Evolutionary conservation across 1,140 invertebrate genomes (phyloP), one percentile per base, ranked within the genome.

Genomic region (Dendroctonus valens): DNA sequence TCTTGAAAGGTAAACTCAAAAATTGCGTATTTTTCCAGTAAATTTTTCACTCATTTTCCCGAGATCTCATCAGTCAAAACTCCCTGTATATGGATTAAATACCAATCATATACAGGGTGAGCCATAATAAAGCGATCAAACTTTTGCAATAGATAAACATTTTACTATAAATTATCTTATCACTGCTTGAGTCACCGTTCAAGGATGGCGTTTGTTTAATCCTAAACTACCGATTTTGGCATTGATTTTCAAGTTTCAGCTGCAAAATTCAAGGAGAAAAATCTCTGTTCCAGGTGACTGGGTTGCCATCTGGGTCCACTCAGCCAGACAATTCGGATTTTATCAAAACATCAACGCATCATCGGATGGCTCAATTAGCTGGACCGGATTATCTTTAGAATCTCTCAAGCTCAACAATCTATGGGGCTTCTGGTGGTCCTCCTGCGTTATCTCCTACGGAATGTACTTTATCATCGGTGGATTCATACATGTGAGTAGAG

Each of bases 401-500:
- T 80, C 79, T 59, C 64, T 85, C 5, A 82, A 81, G 71, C 79
- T 86, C 74, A 79, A 83, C 54, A 74, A 82, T 60, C 80, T 85
- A 26, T 72, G 73, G 7, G 72, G 71, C 8, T 83, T 83, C 59
- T 83, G 82, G 72, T 72, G 84, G 0, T 67, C 62, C 0, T 79
- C 85, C 0, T 77, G 81, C 37, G 51, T 75, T n/a, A 75, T 86
- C 7, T 84, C 85, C 0, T 85, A 84, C 55, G 66, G 71, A 11
- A 80, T 84, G 41, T 88, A 87, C 75, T 85, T 87, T 64, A 51
- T 76, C 11, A 76, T 87, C 7, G 85, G 85, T 61, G 85, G 86
- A 70, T 87, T 87, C 73, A 78, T 88, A 62, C 86, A 88, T 73
- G 87, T 88, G 81, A 84, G 83, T 81, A 63, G 41, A 26, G 26